Percentiles rank a stretch among this genome's conserved stretches.
phyloP scores from a whole-genome alignment of 1,140 invertebrate species.

The Asbolus verrucosus region DNA sequence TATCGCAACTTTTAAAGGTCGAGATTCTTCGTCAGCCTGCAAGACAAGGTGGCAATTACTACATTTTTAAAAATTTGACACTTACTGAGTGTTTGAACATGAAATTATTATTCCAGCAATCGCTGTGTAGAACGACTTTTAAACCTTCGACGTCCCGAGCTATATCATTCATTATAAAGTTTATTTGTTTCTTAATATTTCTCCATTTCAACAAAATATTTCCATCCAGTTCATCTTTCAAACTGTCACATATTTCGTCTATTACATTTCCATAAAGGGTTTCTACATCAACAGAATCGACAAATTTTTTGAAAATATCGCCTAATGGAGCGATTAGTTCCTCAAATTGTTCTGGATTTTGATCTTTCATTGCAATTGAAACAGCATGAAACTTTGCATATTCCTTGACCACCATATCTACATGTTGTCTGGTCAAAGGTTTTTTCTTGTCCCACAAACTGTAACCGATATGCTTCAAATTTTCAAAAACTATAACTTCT shows the following conservation, averaged over 20 bases:
- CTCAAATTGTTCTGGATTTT: conserved; percentile 57
- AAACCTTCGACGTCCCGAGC: neutral
- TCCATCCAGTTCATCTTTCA: conserved; percentile 3
- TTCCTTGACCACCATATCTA: conserved; percentile 65
- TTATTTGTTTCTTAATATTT: neutral
- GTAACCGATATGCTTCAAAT: conserved; percentile 66
- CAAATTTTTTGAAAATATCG: conserved; percentile 25
- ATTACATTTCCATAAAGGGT: too few species aligned
- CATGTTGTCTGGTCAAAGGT: conserved; percentile 65
- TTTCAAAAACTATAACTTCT: conserved; percentile 69
- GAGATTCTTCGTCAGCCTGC: conserved; percentile 20
- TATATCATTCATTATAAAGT: neutral
- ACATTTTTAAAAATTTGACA: conserved; percentile 16
- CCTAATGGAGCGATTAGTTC: conserved; percentile 40
- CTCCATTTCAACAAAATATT: conserved; percentile 41
- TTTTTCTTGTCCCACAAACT: conserved; percentile 65
- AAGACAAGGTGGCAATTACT: conserved; percentile 18
- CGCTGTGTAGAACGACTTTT: conserved; percentile 53
- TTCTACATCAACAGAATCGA: neutral
- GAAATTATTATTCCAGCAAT: conserved; percentile 58
- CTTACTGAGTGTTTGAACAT: conserved; percentile 52
- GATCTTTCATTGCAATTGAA: conserved; percentile 66
- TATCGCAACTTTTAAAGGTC: conserved; percentile 39
- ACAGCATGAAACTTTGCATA: conserved; percentile 70
- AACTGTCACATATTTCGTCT: conserved; percentile 41